A percentile compares a stretch with the other conserved stretches of the same genome.
Conservation (phyloP, 2,888 invertebrate genomes). For the Epinotia brunnichana region DNA sequence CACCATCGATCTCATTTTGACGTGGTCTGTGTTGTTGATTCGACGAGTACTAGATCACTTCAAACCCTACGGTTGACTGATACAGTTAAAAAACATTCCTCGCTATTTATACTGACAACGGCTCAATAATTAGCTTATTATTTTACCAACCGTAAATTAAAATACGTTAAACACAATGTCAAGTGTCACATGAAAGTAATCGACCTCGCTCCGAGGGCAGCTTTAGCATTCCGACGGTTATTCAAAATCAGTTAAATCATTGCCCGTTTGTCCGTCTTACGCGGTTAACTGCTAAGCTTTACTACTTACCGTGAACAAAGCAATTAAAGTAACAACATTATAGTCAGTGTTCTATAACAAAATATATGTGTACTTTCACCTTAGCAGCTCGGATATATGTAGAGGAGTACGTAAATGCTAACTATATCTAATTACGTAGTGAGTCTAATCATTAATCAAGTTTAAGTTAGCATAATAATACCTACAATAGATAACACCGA, state of each 20-base stretch:
- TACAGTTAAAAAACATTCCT: constrained; percentile 57
- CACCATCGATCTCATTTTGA: constrained; percentile 65
- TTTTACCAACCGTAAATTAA: constrained; percentile 57
- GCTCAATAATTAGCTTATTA: constrained; percentile 63
- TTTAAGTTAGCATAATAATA: no score
- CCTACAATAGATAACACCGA: no score
- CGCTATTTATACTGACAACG: constrained; percentile 76
- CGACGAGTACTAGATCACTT: constrained; percentile 48
- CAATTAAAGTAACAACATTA: background rate
- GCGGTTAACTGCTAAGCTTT: constrained; percentile 21
- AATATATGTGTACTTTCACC: background rate
- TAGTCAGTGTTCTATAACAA: background rate
- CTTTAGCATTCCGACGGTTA: constrained; percentile 40
- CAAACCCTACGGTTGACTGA: constrained; percentile 69
- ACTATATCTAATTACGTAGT: no score
- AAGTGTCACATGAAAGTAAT: constrained; percentile 74
- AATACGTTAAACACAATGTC: constrained; percentile 70
- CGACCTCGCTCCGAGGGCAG: constrained; percentile 56
- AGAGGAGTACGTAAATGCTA: no score
- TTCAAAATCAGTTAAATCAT: constrained; percentile 40
- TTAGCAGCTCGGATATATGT: background rate
- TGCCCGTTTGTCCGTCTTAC: constrained; percentile 27
- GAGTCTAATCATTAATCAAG: no score
- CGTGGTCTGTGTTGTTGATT: constrained; percentile 55
- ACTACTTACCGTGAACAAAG: background rate